Evolutionary conservation across 2,888 invertebrate genomes (phyloP), one percentile per base, ranked within the genome.

Genomic region (Cylloceria caligata): DNA sequence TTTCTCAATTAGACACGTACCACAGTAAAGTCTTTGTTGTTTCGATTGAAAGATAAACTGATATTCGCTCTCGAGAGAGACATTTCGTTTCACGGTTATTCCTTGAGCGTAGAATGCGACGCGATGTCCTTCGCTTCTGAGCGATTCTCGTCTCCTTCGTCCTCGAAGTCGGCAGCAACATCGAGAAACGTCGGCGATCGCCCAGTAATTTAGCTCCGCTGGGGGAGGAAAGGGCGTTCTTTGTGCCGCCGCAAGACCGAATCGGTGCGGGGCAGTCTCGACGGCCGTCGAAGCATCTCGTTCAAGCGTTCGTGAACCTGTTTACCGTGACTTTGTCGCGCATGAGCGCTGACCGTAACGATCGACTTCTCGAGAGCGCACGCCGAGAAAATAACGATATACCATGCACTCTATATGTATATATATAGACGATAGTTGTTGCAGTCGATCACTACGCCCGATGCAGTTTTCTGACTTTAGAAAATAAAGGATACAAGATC

Each of bases 241-340:
- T 84, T 83, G 84, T 78, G 69, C 67, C 52, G 79, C 42, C 75
- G 62, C 72, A 9, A 42, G 57, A 64, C 34, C 57, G 74, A 73
- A 73, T 79, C 78, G 73, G 72, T 57, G 16, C 13, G 36, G 24
- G 16, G 39, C 49, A 74, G 52, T 24, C 52, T 11, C 30, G 68
- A 55, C 47, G 42, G 39, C 42, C 64, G 67, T 52, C 62, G 83
- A 77, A 73, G 76, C 73, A 76, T 80, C 77, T 80, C 77, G 83
- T 68, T 68, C 76, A 47, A 75, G 47, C 80, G 80, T 77, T 80
- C 84, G 80, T 83, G 76, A 83, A 83, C 83, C 84, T 83, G 84
- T 84, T 84, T 81, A 84, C 84, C 84, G 84, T 84, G 84, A 84
- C 83, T 84, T 84, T 81, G 83, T 81, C 83, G 83, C 83, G 83